Base-by-base conservation (phyloP, 1,140 invertebrate species). In the Drosophila sturtevanti region DNA sequence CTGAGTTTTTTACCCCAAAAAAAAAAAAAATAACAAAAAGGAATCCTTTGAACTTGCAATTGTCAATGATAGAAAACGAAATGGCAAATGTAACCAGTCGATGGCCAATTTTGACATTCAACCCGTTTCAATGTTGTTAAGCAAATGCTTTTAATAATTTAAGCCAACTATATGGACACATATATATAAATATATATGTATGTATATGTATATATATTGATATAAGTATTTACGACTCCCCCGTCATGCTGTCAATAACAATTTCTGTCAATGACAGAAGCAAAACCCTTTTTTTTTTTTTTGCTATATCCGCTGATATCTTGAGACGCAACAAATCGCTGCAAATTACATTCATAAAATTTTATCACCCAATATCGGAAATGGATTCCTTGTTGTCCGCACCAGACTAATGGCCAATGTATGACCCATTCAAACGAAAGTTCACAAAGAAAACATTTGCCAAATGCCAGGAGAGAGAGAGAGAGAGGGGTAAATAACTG, bases 301-400 rank as follows among this genome's bases (percentile, higher is more conserved):
- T 73, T 70, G 48, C 35, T 22, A 22, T 51, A 44, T 14, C 21
- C 18, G 18, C 16, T 34, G 64, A 59, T 18, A 74, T 51, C 66
- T 59, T 58, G 52, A 56, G 76, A 79, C 63, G 72, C 77, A 89
- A 89, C 85, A 89, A 90, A 84, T 86, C 81, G 81, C 86, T 90
- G 81, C 86, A 90, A 90, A 90, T 90, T 90, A 77, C 86, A 82
- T 82, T 75, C 76, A 90, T 90, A 90, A 90, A 90, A 90, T 90
- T 90, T 90, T 90, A 90, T 90, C 86, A 82, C 86, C 86, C 77
- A 86, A 90, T 90, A 90, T 90, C 86, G 86, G 79, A 90, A 90
- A 90, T 90, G 86, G 81, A 90, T 89, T 90, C 67, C 69, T 68
- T 85, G 74, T 76, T 76, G 74, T 78, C 66, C 61, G 74, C 51